phyloP scores from a whole-genome alignment of 2,797 vertebrate genomes.

The Danio albolineatus region DNA sequence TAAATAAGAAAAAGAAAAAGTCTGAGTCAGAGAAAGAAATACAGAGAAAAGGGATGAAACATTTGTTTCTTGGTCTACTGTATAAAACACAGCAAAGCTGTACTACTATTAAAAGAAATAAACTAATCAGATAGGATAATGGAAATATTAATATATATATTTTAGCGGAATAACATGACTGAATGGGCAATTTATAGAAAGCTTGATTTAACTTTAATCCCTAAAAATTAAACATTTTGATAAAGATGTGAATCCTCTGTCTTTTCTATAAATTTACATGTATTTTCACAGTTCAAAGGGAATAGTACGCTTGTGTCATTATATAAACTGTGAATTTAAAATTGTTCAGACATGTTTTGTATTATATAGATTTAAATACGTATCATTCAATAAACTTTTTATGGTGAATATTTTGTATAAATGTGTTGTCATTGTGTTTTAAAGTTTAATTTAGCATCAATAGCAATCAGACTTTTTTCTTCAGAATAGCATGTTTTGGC shows the following conservation, averaged over 20 bases:
- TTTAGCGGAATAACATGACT: constrained; percentile 82
- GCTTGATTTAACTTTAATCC: constrained; percentile 82
- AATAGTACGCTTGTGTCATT: constrained; percentile 87
- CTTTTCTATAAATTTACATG: constrained; percentile 76
- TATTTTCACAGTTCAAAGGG: constrained; percentile 87
- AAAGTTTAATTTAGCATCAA: too few species aligned
- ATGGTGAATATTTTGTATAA: constrained; percentile 53
- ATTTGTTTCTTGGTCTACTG: not conserved
- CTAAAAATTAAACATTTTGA: constrained; percentile 84
- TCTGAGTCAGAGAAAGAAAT: constrained; percentile 27
- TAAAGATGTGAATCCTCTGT: constrained; percentile 87
- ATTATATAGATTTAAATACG: constrained; percentile 80
- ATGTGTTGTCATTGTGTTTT: not conserved
- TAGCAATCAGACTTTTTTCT: too few species aligned
- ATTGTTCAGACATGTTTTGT: constrained; percentile 87
- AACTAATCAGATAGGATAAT: constrained; percentile 81
- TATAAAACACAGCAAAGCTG: constrained; percentile 13
- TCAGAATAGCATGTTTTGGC: too few species aligned
- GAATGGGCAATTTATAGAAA: constrained; percentile 84
- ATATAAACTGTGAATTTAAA: constrained; percentile 91
- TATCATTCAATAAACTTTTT: constrained; percentile 86
- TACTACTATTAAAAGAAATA: constrained; percentile 79
- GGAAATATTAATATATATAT: constrained; percentile 77
- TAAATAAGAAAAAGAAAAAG: not conserved
- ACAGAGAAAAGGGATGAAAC: not conserved